A percentile compares a stretch with the other conserved stretches of the same genome.
These are phyloP conservation scores for Coleophora deauratella DNA, from an alignment of 2,888 invertebrate genomes.

Conservation along the genomic window DNA sequence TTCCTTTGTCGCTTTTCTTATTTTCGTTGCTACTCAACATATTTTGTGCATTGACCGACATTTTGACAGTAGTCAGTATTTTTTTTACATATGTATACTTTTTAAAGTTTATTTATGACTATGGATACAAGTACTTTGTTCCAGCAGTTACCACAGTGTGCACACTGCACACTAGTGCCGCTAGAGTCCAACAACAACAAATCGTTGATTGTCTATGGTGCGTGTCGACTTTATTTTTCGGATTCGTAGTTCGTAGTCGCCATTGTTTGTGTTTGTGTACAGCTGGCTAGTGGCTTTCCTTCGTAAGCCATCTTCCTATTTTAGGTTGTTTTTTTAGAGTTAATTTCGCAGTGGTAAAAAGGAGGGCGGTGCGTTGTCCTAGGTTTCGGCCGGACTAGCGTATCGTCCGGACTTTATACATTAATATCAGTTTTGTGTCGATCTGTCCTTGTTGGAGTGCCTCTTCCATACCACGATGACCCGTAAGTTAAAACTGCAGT, in stretches of 20 bases:
- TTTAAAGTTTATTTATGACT: too few relatives aligned
- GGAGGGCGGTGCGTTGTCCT: conserved; percentile 71
- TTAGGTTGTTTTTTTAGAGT: conserved; percentile 55
- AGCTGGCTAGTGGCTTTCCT: conserved; percentile 37
- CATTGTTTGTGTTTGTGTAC: conserved; percentile 30
- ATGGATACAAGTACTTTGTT: too few relatives aligned
- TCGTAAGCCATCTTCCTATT: conserved; percentile 37
- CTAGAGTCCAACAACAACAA: too few relatives aligned
- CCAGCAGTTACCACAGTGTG: too few relatives aligned
- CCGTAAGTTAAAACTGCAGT: conserved; percentile 50
- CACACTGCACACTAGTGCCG: too few relatives aligned
- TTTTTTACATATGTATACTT: too few relatives aligned
- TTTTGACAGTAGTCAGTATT: conserved; percentile 34
- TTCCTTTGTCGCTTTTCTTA: conserved; percentile 57
- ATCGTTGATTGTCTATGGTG: too few relatives aligned
- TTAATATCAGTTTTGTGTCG: conserved; percentile 18
- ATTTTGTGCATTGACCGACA: conserved; percentile 68
- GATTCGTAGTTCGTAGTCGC: not conserved
- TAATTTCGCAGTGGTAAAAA: conserved; percentile 46
- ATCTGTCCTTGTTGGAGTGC: conserved; percentile 23
- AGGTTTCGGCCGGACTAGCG: conserved; percentile 72
- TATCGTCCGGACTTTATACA: conserved; percentile 60
- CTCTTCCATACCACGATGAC: conserved; percentile 45
- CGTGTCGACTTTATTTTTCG: too few relatives aligned
- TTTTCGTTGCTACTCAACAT: conserved; percentile 55